Evolutionary conservation across 2,797 vertebrate genomes (phyloP), one percentile per base, ranked within the genome.

Genomic region (Echeneis naucrates): DNA sequence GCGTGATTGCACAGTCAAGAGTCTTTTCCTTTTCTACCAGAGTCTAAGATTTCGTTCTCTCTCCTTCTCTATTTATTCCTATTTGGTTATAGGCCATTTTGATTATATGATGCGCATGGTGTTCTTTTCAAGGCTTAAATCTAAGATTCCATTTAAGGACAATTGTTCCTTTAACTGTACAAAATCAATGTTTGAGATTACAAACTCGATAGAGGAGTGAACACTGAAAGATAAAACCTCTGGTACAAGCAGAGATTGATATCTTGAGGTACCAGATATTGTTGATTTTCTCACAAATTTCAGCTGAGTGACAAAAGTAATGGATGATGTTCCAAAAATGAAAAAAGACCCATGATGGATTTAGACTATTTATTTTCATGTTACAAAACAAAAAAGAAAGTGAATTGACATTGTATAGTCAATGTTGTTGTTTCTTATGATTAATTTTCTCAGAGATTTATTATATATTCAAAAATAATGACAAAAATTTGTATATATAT

Each of bases 221-320:
- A 50, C 27, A 26, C 7, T 30, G 1, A 47, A 56, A 68, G 54
- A 72, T 60, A 63, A 68, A 77, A 63, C 54, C 10, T 64, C 14
- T 56, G 33, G 50, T 70, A 48, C 42, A 56, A 72, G 50, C 65
- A 75, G 2, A 55, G 64, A 77, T 70, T 53, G 14, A 48, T 67
- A 81, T 72, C n/a, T 75, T 32, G 1, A 66, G 38, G 21, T 68
- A 61, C 9, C 16, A 33, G 32, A 3, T 56, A 40, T 77, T 38
- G 74, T 68, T 54, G 19, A 56, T 51, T 44, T 60, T 51, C 30
- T 17, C 37, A 67, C 19, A 52, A 71, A 42, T 60, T 56, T 50
- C 21, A 21, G 4, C 17, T 17, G 2, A 27, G 38, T 37, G 50
- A 27, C 26, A 3, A 64, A 68, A 65, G 33, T 35, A 40, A 6